Percentiles rank a stretch among this genome's conserved stretches.
These are phyloP conservation scores for Antedon mediterranea DNA, from an alignment of 53 echinoderm and acorn worm species.

Conservation along the genomic window DNA sequence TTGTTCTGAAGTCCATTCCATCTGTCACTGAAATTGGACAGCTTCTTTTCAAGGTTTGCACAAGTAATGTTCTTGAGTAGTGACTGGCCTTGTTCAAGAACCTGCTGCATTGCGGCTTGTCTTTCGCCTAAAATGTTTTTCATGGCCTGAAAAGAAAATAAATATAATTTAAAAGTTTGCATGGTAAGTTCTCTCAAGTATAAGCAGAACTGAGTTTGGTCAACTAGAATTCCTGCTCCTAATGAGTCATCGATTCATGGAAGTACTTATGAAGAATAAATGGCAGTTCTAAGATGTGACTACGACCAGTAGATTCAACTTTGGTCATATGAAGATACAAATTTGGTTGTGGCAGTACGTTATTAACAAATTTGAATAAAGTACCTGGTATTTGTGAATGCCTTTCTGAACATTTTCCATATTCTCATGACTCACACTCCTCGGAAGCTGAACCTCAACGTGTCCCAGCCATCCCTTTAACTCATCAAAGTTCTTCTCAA, in stretches of 20 bases:
- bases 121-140: constrained; percentile 49
- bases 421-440: constrained; percentile 64
- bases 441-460: constrained; percentile 79
- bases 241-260: too few species aligned
- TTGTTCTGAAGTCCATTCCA: constrained; percentile 59
- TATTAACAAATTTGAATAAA: background rate
- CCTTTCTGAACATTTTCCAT: constrained; percentile 86
- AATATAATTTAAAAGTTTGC: too few species aligned
- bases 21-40: constrained; percentile 46
- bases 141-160: constrained; percentile 49
- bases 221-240: too few species aligned
- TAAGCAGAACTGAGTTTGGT: too few species aligned
- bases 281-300: too few species aligned
- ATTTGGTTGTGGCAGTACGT: too few species aligned
- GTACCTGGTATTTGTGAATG: constrained; percentile 88
- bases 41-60: constrained; percentile 44
- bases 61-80: constrained; percentile 49
- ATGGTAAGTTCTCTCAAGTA: too few species aligned
- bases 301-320: too few species aligned
- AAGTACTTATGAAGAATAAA: too few species aligned
- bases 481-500: constrained; percentile 51
- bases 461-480: constrained; percentile 67
- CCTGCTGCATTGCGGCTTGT: constrained; percentile 56
- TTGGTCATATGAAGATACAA: too few species aligned
- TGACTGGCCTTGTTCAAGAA: constrained; percentile 31